A percentile compares a stretch with the other conserved stretches of the same genome.
phyloP scores from a whole-genome alignment of 2,113 vertebrate genomes.

The Gallinago jamesoni region DNA sequence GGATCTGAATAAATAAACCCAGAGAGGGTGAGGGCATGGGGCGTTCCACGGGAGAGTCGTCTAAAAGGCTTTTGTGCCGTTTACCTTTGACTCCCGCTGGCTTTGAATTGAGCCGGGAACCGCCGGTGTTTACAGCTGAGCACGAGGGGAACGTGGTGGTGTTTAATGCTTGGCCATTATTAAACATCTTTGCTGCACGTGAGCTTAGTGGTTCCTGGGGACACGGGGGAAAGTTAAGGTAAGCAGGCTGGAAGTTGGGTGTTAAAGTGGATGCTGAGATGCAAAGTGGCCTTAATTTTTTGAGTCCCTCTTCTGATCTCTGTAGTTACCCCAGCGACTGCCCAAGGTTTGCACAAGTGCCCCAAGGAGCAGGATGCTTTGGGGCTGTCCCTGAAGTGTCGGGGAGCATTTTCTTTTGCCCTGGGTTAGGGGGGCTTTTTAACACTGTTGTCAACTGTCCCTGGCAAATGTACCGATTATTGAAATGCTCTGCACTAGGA shows the following conservation, averaged over 20 bases:
- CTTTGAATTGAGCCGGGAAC: not conserved
- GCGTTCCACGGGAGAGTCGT: not conserved
- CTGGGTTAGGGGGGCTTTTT: not conserved
- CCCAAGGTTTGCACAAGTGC: not conserved
- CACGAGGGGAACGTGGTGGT: not conserved
- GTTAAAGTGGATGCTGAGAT: not conserved
- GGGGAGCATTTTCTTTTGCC: not conserved
- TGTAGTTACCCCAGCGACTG: not conserved
- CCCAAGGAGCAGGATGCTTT: not conserved
- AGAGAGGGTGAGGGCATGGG: not conserved
- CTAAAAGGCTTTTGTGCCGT: not conserved
- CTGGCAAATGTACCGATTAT: not conserved
- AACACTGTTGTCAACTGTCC: slow-evolving; percentile 7
- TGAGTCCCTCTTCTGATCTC: not conserved
- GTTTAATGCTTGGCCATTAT: not conserved
- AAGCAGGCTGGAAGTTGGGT: not conserved
- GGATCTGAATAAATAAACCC: not conserved
- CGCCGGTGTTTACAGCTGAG: not conserved
- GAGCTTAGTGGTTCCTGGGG: not conserved
- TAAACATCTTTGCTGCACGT: not conserved
- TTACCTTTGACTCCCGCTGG: not conserved
- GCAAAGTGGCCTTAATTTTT: not conserved
- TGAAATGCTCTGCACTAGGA: not conserved
- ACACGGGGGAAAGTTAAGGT: not conserved
- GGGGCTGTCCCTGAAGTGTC: not conserved